Evolutionary conservation across 2,797 vertebrate genomes (phyloP).

Genomic region (Hirundo rustica): DNA sequence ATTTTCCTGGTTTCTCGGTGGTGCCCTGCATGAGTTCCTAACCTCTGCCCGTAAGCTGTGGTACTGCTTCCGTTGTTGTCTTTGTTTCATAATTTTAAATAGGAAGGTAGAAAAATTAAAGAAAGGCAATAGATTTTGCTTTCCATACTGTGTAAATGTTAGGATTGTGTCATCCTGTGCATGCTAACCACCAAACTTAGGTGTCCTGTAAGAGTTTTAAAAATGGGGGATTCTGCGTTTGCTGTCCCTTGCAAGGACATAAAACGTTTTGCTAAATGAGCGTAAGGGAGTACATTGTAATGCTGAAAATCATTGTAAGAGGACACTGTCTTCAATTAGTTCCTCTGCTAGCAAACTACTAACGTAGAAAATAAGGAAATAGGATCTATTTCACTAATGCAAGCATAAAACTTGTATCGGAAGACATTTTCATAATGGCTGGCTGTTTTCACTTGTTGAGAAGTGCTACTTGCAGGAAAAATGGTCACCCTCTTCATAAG

Average conservation of each 20-base stretch:
- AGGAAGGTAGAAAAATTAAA: neutral
- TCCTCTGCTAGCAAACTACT: neutral
- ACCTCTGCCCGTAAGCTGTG: neutral
- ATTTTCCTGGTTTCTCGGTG: neutral
- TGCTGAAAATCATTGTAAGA: neutral
- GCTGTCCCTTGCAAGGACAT: neutral
- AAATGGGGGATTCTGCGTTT: neutral
- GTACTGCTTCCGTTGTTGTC: neutral
- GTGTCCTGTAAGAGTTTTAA: neutral
- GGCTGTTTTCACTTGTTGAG: neutral
- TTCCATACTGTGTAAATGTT: neutral
- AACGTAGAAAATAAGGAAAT: neutral
- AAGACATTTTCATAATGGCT: neutral
- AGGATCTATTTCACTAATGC: neutral
- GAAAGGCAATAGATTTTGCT: neutral
- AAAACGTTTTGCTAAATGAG: neutral
- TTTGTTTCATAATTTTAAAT: neutral
- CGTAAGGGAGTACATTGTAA: neutral
- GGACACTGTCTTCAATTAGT: neutral
- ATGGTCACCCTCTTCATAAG: fast-evolving
- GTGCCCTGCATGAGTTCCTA: neutral
- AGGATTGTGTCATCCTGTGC: neutral
- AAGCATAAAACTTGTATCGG: neutral
- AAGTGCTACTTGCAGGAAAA: neutral
- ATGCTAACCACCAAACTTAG: neutral